Evolutionary conservation across 2,113 vertebrate genomes (phyloP), one percentile per base, ranked within the genome.

Genomic region (Bolborhynchus lineola): DNA sequence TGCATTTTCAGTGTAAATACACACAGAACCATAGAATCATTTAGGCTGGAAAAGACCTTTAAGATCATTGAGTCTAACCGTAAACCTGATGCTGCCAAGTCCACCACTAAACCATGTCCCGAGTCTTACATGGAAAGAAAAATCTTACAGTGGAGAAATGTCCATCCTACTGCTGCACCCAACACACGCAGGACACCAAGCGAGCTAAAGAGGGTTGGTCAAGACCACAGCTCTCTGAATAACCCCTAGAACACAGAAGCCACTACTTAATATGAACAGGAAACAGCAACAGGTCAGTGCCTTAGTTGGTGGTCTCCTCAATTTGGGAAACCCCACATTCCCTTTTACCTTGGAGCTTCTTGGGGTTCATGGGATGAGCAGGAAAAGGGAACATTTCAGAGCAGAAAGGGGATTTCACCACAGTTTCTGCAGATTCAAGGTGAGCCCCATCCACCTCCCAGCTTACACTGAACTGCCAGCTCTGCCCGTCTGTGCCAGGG

Each of bases 1-100:
- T 24, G n/a, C 17, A 4, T 13, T 44, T 14, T n/a, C 28, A 2
- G 37, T 5, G 35, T 20, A 37, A 28, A 57, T 3, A 23, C 5
- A 26, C 13, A 7, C 0, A 25, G 11, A 33, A 5, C 5, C 28
- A 28, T 3, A 3, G 42, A 42, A 29, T 25, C 37, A 9, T n/a
- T 21, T 57, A 57, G 19, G 31, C 21, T 57, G 55, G 55, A 57
- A 57, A 57, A 57, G 55, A n/a, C 55, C 55, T n/a, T 14, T 14
- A n/a, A 57, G 31, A 13, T n/a, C 55, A 57, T n/a, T 21, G 31
- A 57, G 53, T 33, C 55, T 21, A 57, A n/a, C 33, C 55, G 14
- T n/a, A 57, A 21, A 57, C 55, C 55, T 57, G 11, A 26, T 39
- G 7, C 37, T 52, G 44, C 53, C 72, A 42, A 35, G 14, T 12